Evolutionary conservation across 2,113 vertebrate genomes (phyloP), one percentile per base, ranked within the genome.

Genomic region (Podilymbus podiceps): DNA sequence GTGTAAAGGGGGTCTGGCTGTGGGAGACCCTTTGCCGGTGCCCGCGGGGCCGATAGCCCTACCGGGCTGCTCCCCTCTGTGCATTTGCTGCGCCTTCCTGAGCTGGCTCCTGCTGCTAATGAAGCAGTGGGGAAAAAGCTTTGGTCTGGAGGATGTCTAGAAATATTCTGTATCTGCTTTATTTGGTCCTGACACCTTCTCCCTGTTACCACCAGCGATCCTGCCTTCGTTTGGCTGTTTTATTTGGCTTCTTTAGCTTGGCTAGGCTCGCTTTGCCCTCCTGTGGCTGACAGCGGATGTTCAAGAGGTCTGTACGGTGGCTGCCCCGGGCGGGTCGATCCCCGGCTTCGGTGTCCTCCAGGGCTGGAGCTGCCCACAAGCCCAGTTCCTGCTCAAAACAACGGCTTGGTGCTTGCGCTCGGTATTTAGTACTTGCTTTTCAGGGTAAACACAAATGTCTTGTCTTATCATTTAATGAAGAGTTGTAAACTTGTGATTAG

Each of bases 281-380:
- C 93, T 96, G 92, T 90, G 95, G 90, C 90, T 94, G 88, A 44
- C 49, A 44, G 92, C 6, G 64, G 95, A 85, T 49, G 13, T 86
- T 94, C 82, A 21, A 15, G 59, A 88, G 72, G 30, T 33, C 66
- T 64, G 27, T 9, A 4, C 2, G 0, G 49, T 58, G 63, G 4
- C 85, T 38, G 59, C 59, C 68, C 42, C 0, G 24, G 23, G 6
- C 42, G 15, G 27, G 4, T 24, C 2, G 44, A 74, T 56, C 77
- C 28, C 59, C 19, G 53, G 14, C 50, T 28, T 11, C 56, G 3
- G 42, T 20, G 42, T 40, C 58, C 52, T 68, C 47, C 58, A 33
- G 47, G 38, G 23, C 40, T 47, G 17, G 28, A 6, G 20, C 0
- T 8, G 12, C 33, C 59, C 82, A 2, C 14, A 5, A 30, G 4